These are phyloP conservation scores for Pherbina coryleti DNA, from an alignment of 2,888 invertebrate species.

Conservation along the genomic window DNA sequence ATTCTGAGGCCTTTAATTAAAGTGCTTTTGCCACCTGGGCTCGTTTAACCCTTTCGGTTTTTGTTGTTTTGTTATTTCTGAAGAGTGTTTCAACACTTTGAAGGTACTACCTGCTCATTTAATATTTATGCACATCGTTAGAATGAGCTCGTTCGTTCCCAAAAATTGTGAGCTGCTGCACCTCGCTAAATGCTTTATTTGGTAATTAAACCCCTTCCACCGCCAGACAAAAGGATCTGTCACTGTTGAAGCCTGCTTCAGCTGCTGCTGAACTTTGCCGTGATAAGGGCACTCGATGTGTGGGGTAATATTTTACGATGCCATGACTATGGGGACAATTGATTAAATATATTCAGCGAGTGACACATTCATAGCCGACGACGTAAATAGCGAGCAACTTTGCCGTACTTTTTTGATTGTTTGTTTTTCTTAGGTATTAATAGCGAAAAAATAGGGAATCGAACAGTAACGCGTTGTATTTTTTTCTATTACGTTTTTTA, in stretches of 20 bases:
- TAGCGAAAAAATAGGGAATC: neutral
- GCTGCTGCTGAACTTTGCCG: no score
- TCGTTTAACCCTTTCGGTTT: neutral
- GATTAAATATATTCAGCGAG: neutral
- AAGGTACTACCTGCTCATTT: neutral
- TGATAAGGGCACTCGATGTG: no score
- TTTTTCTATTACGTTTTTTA: neutral
- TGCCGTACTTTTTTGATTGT: no score
- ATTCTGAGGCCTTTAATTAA: no score
- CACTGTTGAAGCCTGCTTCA: no score
- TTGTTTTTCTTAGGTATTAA: neutral
- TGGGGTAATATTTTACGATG: neutral
- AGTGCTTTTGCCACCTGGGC: no score
- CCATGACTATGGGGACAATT: neutral
- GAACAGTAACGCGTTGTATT: neutral
- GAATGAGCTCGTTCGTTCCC: neutral
- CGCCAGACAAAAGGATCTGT: neutral
- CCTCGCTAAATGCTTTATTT: constrained; percentile 5
- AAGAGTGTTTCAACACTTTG: no score
- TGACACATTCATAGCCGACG: neutral
- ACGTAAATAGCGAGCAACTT: no score
- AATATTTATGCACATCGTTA: constrained; percentile 9
- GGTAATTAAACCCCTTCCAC: constrained; percentile 10
- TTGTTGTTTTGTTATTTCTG: neutral
- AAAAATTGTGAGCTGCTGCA: neutral